Percentiles rank a stretch among this genome's conserved stretches.
Evolutionary conservation across 2,113 vertebrate species (phyloP).

Genomic region (Pipa parva): DNA sequence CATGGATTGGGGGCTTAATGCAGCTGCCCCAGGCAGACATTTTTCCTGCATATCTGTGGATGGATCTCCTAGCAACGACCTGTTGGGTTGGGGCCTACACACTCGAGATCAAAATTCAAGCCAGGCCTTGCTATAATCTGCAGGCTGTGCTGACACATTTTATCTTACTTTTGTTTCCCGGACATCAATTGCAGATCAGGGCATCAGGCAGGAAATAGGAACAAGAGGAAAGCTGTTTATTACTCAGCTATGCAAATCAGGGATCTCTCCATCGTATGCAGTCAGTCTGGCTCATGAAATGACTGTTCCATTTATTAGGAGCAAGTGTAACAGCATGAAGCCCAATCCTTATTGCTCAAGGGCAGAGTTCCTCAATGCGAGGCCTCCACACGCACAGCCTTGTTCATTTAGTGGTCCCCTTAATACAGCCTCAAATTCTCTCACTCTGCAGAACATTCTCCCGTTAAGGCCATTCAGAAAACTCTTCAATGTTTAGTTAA

Average conservation of each 20-base stretch:
- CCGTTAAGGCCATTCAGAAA: too few relatives aligned
- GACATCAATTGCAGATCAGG: background rate
- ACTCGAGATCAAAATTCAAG: constrained; percentile 14
- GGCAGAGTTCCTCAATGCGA: too few relatives aligned
- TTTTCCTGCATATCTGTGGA: constrained; percentile 32
- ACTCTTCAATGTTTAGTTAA: too few relatives aligned
- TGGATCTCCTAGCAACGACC: constrained; percentile 44
- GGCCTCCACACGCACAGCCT: too few relatives aligned
- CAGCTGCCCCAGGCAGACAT: constrained; percentile 38
- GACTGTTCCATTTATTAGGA: too few relatives aligned
- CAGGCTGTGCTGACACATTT: background rate
- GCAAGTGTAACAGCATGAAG: too few relatives aligned
- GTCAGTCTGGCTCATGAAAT: too few relatives aligned
- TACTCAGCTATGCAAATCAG: background rate
- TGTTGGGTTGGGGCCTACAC: constrained; percentile 20
- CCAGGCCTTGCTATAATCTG: constrained; percentile 21
- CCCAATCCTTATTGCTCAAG: too few relatives aligned
- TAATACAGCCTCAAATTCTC: too few relatives aligned
- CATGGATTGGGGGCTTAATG: constrained; percentile 21
- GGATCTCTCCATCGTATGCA: background rate
- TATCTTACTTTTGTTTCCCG: background rate
- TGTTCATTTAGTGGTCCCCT: too few relatives aligned
- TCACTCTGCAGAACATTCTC: too few relatives aligned
- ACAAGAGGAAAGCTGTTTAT: background rate
- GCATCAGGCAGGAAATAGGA: constrained; percentile 1